Percentiles rank a stretch among this genome's conserved stretches.
Evolutionary conservation across 2,888 invertebrate genomes (phyloP).

Genomic region (Falcaria lacertinaria): DNA sequence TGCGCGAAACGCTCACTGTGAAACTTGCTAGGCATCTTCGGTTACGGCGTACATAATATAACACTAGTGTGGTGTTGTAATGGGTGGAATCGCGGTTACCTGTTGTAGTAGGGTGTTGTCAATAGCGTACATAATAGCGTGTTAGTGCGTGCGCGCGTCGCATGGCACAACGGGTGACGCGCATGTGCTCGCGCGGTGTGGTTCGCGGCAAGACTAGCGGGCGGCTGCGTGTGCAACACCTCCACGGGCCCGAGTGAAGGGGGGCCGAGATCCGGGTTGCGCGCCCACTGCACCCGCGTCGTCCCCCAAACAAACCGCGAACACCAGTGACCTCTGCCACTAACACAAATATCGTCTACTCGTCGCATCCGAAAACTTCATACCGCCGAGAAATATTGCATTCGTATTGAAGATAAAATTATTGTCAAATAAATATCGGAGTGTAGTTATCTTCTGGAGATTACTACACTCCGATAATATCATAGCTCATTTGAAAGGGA

Average conservation of each 20-base stretch:
- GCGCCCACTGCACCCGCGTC: constrained; percentile 72
- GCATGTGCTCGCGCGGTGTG: constrained; percentile 55
- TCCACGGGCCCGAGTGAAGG: constrained; percentile 71
- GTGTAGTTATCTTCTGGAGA: no score
- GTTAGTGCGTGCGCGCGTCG: constrained; percentile 51
- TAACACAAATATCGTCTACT: constrained; percentile 34
- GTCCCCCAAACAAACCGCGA: constrained; percentile 60
- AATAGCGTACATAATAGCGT: constrained; percentile 73
- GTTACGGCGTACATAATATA: constrained; percentile 21
- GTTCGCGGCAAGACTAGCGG: constrained; percentile 63
- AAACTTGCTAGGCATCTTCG: constrained; percentile 40
- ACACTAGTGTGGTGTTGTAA: constrained; percentile 25
- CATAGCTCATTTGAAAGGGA: no score
- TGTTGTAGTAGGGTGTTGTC: constrained; percentile 56
- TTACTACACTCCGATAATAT: no score
- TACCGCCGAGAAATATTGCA: constrained; percentile 7
- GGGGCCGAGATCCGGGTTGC: constrained; percentile 77
- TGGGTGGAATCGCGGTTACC: constrained; percentile 62
- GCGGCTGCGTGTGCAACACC: constrained; percentile 43
- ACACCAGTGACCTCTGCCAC: constrained; percentile 58
- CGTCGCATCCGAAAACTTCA: constrained; percentile 34
- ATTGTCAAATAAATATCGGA: no score
- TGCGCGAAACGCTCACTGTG: constrained; percentile 39
- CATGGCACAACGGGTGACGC: constrained; percentile 54
- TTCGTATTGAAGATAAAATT: neutral